Percentiles rank a stretch among this genome's conserved stretches.
phyloP scores from a whole-genome alignment of 2,888 invertebrate genomes.

The Standfussiana lucernea region DNA sequence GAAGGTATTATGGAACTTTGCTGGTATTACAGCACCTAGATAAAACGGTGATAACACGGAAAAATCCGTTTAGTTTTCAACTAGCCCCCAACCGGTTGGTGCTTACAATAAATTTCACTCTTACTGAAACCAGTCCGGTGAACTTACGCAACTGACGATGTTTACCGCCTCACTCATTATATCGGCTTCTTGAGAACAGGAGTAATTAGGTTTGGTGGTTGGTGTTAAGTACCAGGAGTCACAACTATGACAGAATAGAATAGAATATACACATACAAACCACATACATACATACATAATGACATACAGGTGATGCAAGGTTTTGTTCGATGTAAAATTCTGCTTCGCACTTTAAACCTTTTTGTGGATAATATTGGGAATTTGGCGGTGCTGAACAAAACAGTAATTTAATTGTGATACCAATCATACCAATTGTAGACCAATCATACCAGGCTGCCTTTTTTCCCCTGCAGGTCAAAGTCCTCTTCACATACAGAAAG shows the following conservation, averaged over 20 bases:
- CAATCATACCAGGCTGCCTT: not conserved
- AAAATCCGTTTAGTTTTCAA: conserved; percentile 57
- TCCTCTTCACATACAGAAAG: not conserved
- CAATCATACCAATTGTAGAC: not conserved
- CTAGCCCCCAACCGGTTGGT: conserved; percentile 48
- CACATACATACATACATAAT: no score
- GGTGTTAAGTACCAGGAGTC: not conserved
- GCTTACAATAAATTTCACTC: conserved; percentile 62
- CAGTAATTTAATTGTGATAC: not conserved
- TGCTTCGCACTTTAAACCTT: not conserved
- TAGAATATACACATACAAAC: no score
- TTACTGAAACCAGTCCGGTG: conserved; percentile 61
- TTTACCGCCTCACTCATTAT: conserved; percentile 42
- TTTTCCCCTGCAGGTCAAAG: not conserved
- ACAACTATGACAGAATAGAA: not conserved
- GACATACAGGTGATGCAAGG: not conserved
- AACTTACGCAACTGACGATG: conserved; percentile 46
- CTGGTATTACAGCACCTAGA: conserved; percentile 15
- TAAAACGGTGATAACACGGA: conserved; percentile 25
- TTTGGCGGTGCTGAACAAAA: not conserved
- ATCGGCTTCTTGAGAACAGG: conserved; percentile 25
- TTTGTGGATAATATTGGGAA: not conserved
- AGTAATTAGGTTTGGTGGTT: conserved; percentile 11
- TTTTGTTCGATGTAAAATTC: not conserved
- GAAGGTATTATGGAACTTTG: not conserved